Evolutionary conservation across 2,113 vertebrate species (phyloP).

Genomic region (Osmerus eperlanus): DNA sequence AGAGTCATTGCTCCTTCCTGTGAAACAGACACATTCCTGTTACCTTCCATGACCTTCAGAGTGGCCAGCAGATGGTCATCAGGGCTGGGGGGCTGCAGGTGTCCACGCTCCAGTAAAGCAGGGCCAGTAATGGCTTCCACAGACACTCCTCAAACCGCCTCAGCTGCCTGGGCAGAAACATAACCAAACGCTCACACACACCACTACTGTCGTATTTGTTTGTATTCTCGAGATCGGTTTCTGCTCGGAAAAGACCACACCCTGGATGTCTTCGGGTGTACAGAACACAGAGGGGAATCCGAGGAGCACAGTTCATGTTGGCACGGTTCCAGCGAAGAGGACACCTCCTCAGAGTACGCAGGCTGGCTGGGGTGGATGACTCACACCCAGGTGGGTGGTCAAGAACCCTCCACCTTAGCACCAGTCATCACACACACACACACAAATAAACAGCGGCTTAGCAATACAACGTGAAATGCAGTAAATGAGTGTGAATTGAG

Average conservation of each 20-base stretch:
- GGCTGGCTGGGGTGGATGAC: conserved; percentile 2
- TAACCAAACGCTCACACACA: neutral
- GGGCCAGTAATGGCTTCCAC: conserved; percentile 42
- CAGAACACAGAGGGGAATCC: no score
- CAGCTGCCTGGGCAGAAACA: conserved; percentile 2
- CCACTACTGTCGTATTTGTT: neutral
- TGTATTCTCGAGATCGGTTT: no score
- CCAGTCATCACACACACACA: conserved; percentile 40
- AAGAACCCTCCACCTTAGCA: neutral
- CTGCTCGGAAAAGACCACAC: no score
- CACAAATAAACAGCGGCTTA: conserved; percentile 28
- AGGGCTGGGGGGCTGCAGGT: conserved; percentile 43
- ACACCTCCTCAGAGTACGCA: neutral
- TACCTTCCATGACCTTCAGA: conserved; percentile 26
- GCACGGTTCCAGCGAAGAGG: neutral
- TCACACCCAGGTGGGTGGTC: conserved; percentile 36
- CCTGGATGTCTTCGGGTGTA: no score
- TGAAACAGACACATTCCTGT: conserved; percentile 23
- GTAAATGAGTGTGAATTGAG: conserved; percentile 62
- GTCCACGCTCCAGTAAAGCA: conserved; percentile 34
- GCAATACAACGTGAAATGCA: conserved; percentile 24
- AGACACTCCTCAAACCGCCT: conserved; percentile 17
- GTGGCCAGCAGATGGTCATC: conserved; percentile 45
- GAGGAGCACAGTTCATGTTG: no score
- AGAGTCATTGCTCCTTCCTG: neutral